Percentiles rank a stretch among this genome's conserved stretches.
Conservation (phyloP, 92 coral and sea anemone genomes). For the Porites cylindrica region DNA sequence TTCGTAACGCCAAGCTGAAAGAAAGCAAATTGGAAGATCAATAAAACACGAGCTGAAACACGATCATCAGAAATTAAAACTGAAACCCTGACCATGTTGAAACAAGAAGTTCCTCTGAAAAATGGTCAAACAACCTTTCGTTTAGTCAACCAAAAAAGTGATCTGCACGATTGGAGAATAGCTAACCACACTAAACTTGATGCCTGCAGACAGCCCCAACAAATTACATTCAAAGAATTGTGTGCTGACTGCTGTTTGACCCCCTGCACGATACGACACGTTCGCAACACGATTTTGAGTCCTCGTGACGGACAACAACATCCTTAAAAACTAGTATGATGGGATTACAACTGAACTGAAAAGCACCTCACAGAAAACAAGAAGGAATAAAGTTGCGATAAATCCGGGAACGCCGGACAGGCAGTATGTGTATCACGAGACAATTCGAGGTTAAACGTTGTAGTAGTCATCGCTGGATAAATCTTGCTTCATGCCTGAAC, state of each 20-base stretch:
- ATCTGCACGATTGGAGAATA: background rate
- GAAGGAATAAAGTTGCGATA: background rate
- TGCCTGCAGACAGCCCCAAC: background rate
- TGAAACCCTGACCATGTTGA: conserved; percentile 24
- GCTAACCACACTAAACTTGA: background rate
- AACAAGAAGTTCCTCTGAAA: background rate
- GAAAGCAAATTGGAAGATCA: conserved; percentile 60
- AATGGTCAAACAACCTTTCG: background rate
- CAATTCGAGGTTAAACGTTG: conserved; percentile 32
- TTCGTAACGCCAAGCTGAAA: conserved; percentile 32
- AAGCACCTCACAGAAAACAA: conserved; percentile 1
- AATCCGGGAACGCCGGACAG: background rate
- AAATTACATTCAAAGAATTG: conserved; percentile 23
- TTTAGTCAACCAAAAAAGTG: background rate
- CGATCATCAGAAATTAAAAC: background rate
- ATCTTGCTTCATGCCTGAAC: conserved; percentile 35
- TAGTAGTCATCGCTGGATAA: conserved; percentile 5
- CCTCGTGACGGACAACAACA: conserved; percentile 40
- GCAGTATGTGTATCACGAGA: conserved; percentile 34
- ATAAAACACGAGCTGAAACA: conserved; percentile 38
- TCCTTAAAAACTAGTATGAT: background rate
- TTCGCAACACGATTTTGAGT: conserved; percentile 35
- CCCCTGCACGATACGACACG: conserved; percentile 48
- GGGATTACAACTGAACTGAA: background rate
- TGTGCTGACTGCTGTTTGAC: conserved; percentile 18